These are phyloP conservation scores for Achroia grisella DNA, from an alignment of 1,140 invertebrate species.

Conservation along the genomic window DNA sequence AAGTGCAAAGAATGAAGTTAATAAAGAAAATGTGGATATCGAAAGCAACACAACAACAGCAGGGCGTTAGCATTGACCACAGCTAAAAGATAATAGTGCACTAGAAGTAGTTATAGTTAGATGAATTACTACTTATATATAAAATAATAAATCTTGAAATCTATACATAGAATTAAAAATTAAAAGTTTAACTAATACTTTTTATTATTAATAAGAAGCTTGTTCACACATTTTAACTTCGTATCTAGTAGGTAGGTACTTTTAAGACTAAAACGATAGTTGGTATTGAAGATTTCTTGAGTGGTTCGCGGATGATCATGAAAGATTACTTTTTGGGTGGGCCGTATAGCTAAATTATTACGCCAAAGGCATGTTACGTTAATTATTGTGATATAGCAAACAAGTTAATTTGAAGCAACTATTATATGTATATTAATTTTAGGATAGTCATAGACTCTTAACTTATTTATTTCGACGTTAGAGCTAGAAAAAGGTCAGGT, in stretches of 20 bases:
- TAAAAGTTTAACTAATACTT: conserved; percentile 71
- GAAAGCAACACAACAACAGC: conserved; percentile 37
- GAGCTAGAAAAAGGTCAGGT: no score
- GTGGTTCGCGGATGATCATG: conserved; percentile 39
- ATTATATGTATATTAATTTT: conserved; percentile 11
- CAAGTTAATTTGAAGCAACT: conserved; percentile 32
- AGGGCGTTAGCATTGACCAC: conserved; percentile 61
- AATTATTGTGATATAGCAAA: conserved; percentile 53
- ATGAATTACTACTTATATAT: conserved; percentile 67
- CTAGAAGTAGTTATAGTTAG: conserved; percentile 68
- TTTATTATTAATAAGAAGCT: conserved; percentile 71
- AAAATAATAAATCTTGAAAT: conserved; percentile 64
- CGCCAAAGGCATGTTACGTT: conserved; percentile 58
- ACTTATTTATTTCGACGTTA: no score
- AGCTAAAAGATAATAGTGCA: conserved; percentile 62
- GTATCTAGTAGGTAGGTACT: conserved; percentile 57
- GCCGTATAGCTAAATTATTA: conserved; percentile 20
- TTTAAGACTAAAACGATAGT: conserved; percentile 45
- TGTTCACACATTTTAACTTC: conserved; percentile 73
- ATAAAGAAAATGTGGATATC: background rate
- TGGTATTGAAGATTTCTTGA: conserved; percentile 37
- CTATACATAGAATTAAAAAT: conserved; percentile 71
- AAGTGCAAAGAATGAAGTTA: background rate
- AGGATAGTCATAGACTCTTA: conserved; percentile 15
- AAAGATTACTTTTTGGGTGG: conserved; percentile 27